These are phyloP conservation scores for Cervus canadensis DNA, from an alignment of 2,113 vertebrate genomes.

Conservation along the genomic window DNA sequence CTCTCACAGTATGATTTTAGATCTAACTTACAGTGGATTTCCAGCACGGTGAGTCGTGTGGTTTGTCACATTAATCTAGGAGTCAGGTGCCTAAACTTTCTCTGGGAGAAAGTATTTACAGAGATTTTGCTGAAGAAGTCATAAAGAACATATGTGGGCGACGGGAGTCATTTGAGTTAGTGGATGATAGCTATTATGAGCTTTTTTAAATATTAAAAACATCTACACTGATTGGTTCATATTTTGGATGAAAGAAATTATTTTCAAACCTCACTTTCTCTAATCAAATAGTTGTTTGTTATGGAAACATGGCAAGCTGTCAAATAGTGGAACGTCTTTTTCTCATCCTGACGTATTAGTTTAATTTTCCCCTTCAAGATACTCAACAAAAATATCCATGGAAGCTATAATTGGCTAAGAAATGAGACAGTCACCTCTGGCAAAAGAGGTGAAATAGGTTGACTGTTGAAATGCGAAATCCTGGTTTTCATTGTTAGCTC, in stretches of 20 bases:
- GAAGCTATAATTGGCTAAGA: constrained; percentile 46
- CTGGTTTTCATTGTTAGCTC: neutral
- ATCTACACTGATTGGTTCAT: constrained; percentile 29
- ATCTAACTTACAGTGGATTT: constrained; percentile 57
- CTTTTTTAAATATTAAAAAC: constrained; percentile 41
- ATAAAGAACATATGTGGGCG: constrained; percentile 9
- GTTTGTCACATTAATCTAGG: constrained; percentile 63
- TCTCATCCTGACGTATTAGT: constrained; percentile 56
- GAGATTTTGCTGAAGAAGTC: constrained; percentile 36
- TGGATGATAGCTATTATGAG: constrained; percentile 36
- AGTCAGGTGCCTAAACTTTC: constrained; percentile 58
- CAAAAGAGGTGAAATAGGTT: constrained; percentile 22
- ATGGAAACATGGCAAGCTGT: constrained; percentile 47
- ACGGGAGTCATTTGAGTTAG: constrained; percentile 40
- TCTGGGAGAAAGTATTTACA: constrained; percentile 36
- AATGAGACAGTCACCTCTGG: constrained; percentile 46
- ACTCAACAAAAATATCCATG: constrained; percentile 30
- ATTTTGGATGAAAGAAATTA: constrained; percentile 44
- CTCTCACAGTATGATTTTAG: constrained; percentile 35
- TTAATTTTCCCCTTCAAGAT: constrained; percentile 53
- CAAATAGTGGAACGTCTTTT: constrained; percentile 54
- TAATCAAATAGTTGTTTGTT: constrained; percentile 58
- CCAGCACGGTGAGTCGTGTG: constrained; percentile 46
- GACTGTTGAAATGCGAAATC: constrained; percentile 30
- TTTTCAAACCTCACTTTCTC: constrained; percentile 48